Evolutionary conservation across 1,140 invertebrate genomes (phyloP), one percentile per base, ranked within the genome.

Genomic region (Drosophila kikkawai): DNA sequence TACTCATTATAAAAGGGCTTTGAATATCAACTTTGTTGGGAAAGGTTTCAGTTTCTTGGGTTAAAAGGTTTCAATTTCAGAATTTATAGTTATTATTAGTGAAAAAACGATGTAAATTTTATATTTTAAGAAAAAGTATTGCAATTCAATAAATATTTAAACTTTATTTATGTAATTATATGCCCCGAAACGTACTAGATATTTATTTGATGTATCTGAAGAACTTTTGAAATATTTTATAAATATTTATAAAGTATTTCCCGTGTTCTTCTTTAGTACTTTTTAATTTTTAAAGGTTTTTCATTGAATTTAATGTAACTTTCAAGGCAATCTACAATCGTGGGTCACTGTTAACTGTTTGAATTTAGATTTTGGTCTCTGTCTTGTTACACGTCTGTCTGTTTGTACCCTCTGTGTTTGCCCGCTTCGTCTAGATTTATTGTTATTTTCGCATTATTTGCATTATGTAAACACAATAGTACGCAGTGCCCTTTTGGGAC

Each of bases 381-480:
- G 11, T 70, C 47, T 60, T 67, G 64, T 59, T 42, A 29, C 55
- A 47, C 60, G 36, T 17, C 22, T 39, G 51, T 37, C 34, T 75
- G 48, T 67, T 29, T 56, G 13, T 65, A 41, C 74, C 51, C n/a
- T 12, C n/a, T 34, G 29, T 59, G 47, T 36, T 64, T 65, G 41
- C 56, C 34, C 47, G 47, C 82, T 73, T 50, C 75, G 63, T 55
- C 70, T 68, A 82, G 73, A 87, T 87, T 87, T 87, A 87, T 87
- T 78, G 77, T 80, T 71, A 88, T 87, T 83, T 87, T 71, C 76
- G 59, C 45, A 83, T 87, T 87, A 87, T 77, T 77, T 80, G 79
- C 66, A 79, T 66, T 73, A 82, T 87, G 83, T 87, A 88, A 87
- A 87, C 84, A 80, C 68, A 80, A 80, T 78, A 63, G 80, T 15